These are phyloP conservation scores for Micromys minutus DNA, from an alignment of 2,113 vertebrate species.

Conservation along the genomic window DNA sequence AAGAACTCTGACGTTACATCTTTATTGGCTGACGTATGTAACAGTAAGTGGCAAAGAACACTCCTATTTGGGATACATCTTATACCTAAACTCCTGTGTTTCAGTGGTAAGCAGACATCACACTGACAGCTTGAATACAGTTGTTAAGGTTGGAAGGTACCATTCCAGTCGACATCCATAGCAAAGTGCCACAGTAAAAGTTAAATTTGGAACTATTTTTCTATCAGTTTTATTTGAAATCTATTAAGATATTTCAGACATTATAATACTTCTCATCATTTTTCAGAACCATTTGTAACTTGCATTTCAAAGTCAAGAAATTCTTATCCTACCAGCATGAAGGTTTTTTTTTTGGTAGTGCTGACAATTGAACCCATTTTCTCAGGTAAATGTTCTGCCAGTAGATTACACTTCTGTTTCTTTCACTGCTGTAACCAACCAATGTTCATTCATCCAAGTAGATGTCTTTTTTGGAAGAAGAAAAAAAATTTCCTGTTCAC, in stretches of 20 bases:
- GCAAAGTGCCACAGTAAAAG: neutral
- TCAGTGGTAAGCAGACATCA: neutral
- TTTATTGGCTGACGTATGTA: neutral
- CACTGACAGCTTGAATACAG: neutral
- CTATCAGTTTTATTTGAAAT: conserved; percentile 38
- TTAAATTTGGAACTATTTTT: neutral
- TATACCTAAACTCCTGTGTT: neutral
- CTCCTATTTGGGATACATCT: neutral
- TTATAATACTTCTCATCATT: neutral
- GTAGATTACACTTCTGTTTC: neutral
- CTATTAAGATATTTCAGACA: neutral
- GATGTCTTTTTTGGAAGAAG: conserved; percentile 28
- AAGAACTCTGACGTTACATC: conserved; percentile 12
- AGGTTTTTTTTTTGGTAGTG: neutral
- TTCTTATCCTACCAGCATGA: neutral
- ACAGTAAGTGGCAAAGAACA: conserved; percentile 35
- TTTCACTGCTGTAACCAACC: neutral
- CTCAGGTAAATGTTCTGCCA: neutral
- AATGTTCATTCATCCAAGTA: neutral
- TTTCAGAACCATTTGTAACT: neutral
- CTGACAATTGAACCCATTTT: neutral
- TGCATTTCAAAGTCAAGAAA: conserved; percentile 44
- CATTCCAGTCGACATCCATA: neutral
- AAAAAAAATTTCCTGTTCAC: neutral
- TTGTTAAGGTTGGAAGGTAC: neutral